Evolutionary conservation across 2,797 vertebrate species (phyloP).

Genomic region (Tokudaia muenninki): DNA sequence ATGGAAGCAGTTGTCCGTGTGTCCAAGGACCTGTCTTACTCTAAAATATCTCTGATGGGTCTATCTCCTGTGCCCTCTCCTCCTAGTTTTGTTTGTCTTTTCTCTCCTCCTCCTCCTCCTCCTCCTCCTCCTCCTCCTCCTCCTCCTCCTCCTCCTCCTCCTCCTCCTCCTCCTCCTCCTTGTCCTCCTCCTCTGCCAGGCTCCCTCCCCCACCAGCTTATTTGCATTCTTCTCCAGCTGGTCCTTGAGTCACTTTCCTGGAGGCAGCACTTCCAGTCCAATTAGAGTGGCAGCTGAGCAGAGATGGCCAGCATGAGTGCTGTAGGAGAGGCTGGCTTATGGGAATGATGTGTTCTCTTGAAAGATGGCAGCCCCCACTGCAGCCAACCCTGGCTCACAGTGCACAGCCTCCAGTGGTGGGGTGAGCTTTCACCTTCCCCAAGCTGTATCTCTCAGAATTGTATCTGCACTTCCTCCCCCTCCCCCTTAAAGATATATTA

Average conservation of each 20-base stretch:
- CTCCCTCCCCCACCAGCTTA: conserved; percentile 9
- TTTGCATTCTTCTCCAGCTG: conserved; percentile 78
- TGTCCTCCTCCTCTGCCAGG: background rate
- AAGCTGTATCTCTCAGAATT: background rate
- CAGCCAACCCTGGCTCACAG: background rate
- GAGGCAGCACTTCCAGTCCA: conserved; percentile 80
- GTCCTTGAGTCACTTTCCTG: conserved; percentile 81
- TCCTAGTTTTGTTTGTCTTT: conserved; percentile 57
- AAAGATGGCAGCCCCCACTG: background rate
- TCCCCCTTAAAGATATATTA: background rate
- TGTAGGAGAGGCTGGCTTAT: conserved; percentile 43
- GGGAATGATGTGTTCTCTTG: conserved; percentile 46
- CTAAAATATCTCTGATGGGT: background rate
- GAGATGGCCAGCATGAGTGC: conserved; percentile 54
- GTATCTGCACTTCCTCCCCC: background rate
- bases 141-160: background rate
- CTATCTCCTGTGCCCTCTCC: conserved; percentile 14
- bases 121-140: background rate
- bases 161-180: conserved; percentile 17
- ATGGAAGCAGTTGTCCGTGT: background rate
- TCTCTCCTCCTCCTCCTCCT: background rate
- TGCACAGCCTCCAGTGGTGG: no score
- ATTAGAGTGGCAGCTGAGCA: conserved; percentile 59
- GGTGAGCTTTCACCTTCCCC: background rate
- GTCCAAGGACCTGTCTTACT: background rate